Percentiles rank a stretch among this genome's conserved stretches.
These are phyloP conservation scores for Mesoligia furuncula DNA, from an alignment of 2,888 invertebrate species.

Conservation along the genomic window DNA sequence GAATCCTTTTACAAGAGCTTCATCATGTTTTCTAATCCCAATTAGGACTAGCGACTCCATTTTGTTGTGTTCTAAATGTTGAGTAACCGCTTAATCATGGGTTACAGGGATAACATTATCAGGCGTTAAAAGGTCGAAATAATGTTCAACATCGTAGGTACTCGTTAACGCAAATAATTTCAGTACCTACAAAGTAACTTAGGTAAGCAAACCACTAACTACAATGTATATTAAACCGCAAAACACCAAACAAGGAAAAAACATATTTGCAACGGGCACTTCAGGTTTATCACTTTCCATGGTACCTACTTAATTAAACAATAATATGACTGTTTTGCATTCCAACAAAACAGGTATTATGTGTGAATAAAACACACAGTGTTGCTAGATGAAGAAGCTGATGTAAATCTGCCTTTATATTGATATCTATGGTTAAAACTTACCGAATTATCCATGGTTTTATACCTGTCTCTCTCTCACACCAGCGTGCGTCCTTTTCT, in stretches of 20 bases:
- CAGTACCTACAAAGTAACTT: constrained; percentile 15
- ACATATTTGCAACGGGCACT: constrained; percentile 38
- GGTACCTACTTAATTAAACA: constrained; percentile 12
- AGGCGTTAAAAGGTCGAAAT: constrained; percentile 4
- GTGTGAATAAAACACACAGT: too few species aligned
- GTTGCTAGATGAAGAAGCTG: too few species aligned
- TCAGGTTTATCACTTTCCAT: constrained; percentile 46
- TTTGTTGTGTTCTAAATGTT: not conserved
- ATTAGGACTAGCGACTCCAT: not conserved
- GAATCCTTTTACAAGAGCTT: not conserved
- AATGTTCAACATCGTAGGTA: not conserved
- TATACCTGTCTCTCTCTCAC: too few species aligned
- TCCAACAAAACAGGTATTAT: too few species aligned
- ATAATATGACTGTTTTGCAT: too few species aligned
- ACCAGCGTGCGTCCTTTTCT: too few species aligned
- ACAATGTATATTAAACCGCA: constrained; percentile 43
- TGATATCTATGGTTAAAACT: too few species aligned
- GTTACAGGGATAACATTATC: constrained; percentile 26
- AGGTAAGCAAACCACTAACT: constrained; percentile 4
- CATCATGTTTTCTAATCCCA: not conserved
- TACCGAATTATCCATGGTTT: too few species aligned
- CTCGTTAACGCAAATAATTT: constrained; percentile 31
- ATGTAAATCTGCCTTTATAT: too few species aligned
- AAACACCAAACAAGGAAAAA: constrained; percentile 54
- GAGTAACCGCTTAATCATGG: too few species aligned